Percentiles rank a stretch among this genome's conserved stretches.
phyloP scores from a whole-genome alignment of 2,888 invertebrate species.

The Brassicogethes aeneus region DNA sequence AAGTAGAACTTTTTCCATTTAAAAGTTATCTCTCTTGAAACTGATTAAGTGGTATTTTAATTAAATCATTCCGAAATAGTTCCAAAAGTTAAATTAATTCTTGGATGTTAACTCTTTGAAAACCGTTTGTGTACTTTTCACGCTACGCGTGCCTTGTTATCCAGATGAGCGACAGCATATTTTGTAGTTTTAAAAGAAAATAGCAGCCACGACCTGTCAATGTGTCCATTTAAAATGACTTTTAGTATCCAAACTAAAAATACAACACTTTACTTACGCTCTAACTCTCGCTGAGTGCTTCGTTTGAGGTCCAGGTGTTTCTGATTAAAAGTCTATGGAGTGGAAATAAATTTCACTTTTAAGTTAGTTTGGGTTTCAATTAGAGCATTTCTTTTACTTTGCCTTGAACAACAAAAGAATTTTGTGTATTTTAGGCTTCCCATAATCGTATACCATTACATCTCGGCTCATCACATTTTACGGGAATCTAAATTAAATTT shows the following conservation, averaged over 20 bases:
- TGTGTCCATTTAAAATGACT: slow-evolving; percentile 15
- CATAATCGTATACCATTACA: too few species aligned
- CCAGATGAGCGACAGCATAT: slow-evolving; percentile 18
- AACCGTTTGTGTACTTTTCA: too few species aligned
- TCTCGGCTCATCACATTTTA: too few species aligned
- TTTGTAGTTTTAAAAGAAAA: slow-evolving; percentile 16
- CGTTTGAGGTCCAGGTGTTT: slow-evolving; percentile 17
- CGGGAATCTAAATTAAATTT: too few species aligned
- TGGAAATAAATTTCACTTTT: slow-evolving; percentile 15
- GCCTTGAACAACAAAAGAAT: not conserved
- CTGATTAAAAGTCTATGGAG: slow-evolving; percentile 18
- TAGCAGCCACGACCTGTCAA: slow-evolving; percentile 18
- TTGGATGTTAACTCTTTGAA: too few species aligned
- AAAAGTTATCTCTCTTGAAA: too few species aligned
- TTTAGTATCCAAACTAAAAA: slow-evolving; percentile 15
- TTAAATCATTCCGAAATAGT: too few species aligned
- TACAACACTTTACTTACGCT: slow-evolving; percentile 13
- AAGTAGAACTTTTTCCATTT: too few species aligned
- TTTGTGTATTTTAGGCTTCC: too few species aligned
- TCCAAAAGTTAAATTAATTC: too few species aligned
- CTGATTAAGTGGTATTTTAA: too few species aligned
- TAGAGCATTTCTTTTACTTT: slow-evolving; percentile 6
- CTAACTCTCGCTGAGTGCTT: not conserved
- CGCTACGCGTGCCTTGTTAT: slow-evolving; percentile 19
- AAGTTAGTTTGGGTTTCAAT: slow-evolving; percentile 14